These are phyloP conservation scores for Aleiodes alternator DNA, from an alignment of 2,888 invertebrate genomes.

Conservation along the genomic window DNA sequence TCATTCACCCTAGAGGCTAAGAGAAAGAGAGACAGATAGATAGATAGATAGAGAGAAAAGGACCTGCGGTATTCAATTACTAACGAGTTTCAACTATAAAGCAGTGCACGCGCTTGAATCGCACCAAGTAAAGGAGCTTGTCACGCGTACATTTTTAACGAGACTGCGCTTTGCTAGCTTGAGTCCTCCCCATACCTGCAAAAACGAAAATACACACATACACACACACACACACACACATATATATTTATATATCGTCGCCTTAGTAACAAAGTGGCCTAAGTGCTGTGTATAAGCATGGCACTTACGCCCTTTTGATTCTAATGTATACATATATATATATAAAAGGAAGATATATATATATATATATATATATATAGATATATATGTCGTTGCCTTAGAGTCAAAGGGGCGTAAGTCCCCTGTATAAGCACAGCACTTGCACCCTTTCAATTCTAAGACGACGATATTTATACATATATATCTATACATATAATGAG, in stretches of 20 bases:
- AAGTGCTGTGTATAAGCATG: no score
- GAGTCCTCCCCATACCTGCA: slow-evolving; percentile 37
- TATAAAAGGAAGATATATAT: no score
- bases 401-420: no score
- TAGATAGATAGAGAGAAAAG: neutral
- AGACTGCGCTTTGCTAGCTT: slow-evolving; percentile 53
- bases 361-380: no score
- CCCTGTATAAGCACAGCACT: no score
- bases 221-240: slow-evolving; percentile 15
- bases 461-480: slow-evolving; percentile 14
- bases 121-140: slow-evolving; percentile 61
- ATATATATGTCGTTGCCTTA: no score
- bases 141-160: slow-evolving; percentile 68
- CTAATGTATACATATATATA: no score
- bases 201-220: slow-evolving; percentile 14
- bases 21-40: slow-evolving; percentile 39
- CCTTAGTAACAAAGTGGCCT: no score
- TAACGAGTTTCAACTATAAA: slow-evolving; percentile 62
- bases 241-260: neutral
- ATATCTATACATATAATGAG: neutral
- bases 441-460: no score
- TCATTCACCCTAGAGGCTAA: slow-evolving; percentile 3
- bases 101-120: slow-evolving; percentile 53
- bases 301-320: no score
- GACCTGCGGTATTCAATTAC: slow-evolving; percentile 63